Percentiles rank a stretch among this genome's conserved stretches.
phyloP scores from a whole-genome alignment of 2,888 invertebrate species.

The Ichneumon xanthorius region DNA sequence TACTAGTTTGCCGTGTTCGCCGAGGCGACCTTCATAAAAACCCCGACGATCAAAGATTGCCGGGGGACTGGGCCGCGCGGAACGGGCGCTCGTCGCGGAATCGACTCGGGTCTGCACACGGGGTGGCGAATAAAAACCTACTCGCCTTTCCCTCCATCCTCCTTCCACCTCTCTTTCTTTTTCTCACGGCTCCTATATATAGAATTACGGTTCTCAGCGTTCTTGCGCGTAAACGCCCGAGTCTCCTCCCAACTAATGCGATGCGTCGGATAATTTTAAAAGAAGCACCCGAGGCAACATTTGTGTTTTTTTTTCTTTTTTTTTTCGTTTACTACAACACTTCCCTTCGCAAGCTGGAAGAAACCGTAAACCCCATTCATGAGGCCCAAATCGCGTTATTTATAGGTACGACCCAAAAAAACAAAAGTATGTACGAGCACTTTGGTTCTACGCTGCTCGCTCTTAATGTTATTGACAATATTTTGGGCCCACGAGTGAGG shows the following conservation, averaged over 20 bases:
- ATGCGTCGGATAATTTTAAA: conserved; percentile 1
- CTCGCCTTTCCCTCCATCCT: conserved; percentile 62
- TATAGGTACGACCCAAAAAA: conserved; percentile 1
- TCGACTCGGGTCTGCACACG: conserved; percentile 47
- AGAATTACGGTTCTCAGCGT: conserved; percentile 64
- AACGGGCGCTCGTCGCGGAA: conserved; percentile 55
- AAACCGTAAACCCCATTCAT: background rate
- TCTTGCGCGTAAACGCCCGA: conserved; percentile 47
- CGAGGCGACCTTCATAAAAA: conserved; percentile 81
- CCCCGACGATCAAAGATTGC: conserved; percentile 79
- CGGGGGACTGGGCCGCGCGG: conserved; percentile 66
- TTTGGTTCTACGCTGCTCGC: background rate
- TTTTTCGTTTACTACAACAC: too few relatives aligned
- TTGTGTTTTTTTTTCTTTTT: background rate
- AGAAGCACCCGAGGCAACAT: background rate
- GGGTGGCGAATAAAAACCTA: conserved; percentile 66
- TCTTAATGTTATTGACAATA: background rate
- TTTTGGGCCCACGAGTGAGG: background rate
- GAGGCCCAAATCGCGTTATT: background rate
- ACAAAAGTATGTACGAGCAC: background rate
- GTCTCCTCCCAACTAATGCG: conserved; percentile 7
- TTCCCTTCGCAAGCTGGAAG: background rate
- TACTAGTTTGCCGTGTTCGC: conserved; percentile 57
- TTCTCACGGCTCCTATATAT: conserved; percentile 66
- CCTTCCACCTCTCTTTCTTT: conserved; percentile 42